Conservation (phyloP, 2,113 vertebrate species). For the Noctilio leporinus region DNA sequence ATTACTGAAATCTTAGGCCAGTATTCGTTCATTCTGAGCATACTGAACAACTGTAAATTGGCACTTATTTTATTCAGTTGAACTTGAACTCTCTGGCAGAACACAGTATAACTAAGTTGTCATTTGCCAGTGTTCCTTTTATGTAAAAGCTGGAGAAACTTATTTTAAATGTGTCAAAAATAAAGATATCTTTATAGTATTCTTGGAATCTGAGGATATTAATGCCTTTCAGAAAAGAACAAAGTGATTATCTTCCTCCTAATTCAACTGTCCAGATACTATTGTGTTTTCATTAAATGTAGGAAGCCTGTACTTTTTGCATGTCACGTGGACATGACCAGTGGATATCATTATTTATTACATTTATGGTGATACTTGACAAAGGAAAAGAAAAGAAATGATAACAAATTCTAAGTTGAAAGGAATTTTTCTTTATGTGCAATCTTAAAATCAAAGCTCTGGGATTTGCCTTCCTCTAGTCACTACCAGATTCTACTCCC, state of each 20-base stretch:
- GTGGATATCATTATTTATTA: not conserved
- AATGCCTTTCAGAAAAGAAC: not conserved
- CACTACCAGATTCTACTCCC: not conserved
- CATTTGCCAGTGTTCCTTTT: slow-evolving; percentile 1
- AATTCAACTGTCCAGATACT: not conserved
- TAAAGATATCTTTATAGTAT: not conserved
- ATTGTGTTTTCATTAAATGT: not conserved
- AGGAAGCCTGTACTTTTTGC: not conserved
- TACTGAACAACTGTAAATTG: slow-evolving; percentile 2
- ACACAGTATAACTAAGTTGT: not conserved
- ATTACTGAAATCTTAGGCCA: slow-evolving; percentile 19
- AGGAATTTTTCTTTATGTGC: not conserved
- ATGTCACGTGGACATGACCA: not conserved
- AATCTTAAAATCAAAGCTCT: not conserved
- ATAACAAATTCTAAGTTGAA: not conserved
- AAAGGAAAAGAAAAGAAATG: not conserved
- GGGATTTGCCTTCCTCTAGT: not conserved
- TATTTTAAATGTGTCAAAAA: slow-evolving; percentile 38
- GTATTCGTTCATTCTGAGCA: not conserved
- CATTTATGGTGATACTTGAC: not conserved
- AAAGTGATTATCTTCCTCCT: not conserved
- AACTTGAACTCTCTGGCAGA: slow-evolving; percentile 31
- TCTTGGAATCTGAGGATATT: slow-evolving; percentile 13
- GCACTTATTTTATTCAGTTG: slow-evolving; percentile 35
- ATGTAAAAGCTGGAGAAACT: slow-evolving; percentile 4